These are phyloP conservation scores for Parapristionchus giblindavisi DNA, from an alignment of 2,888 invertebrate genomes.

Conservation along the genomic window DNA sequence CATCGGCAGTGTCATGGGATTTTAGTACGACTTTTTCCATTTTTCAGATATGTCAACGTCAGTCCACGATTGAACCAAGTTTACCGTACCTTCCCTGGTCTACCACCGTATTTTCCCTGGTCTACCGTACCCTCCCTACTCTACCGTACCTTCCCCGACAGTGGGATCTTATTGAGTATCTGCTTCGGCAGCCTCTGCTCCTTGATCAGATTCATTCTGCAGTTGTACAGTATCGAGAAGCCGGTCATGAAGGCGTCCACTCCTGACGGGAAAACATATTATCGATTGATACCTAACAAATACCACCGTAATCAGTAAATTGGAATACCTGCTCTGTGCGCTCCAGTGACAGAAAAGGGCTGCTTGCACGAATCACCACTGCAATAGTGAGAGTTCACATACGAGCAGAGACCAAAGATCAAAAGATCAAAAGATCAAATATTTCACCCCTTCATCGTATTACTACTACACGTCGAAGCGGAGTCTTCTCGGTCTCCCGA, in stretches of 20 bases:
- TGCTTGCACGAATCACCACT: too few relatives aligned
- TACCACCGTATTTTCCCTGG: too few relatives aligned
- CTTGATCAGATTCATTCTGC: conserved; percentile 40
- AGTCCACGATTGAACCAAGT: too few relatives aligned
- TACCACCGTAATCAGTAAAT: background rate
- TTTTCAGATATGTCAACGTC: too few relatives aligned
- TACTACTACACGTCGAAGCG: background rate
- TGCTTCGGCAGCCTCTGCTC: conserved; percentile 1
- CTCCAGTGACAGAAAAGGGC: conserved; percentile 33
- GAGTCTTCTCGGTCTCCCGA: conserved; percentile 40
- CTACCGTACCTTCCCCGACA: conserved; percentile 30
- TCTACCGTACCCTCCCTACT: too few relatives aligned
- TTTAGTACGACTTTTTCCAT: too few relatives aligned
- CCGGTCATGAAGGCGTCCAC: conserved; percentile 68
- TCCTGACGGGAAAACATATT: conserved; percentile 39
- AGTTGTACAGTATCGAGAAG: conserved; percentile 56
- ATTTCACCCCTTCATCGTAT: conserved; percentile 5
- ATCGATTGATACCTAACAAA: background rate
- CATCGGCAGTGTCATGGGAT: too few relatives aligned
- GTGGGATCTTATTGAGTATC: conserved; percentile 15
- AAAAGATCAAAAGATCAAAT: too few relatives aligned
- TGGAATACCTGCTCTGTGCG: conserved; percentile 23
- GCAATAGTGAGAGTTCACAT: too few relatives aligned
- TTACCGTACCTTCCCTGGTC: too few relatives aligned
- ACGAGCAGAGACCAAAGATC: too few relatives aligned